Conservation (phyloP, 2,113 vertebrate genomes). For the Entomyzon cyanotis region DNA sequence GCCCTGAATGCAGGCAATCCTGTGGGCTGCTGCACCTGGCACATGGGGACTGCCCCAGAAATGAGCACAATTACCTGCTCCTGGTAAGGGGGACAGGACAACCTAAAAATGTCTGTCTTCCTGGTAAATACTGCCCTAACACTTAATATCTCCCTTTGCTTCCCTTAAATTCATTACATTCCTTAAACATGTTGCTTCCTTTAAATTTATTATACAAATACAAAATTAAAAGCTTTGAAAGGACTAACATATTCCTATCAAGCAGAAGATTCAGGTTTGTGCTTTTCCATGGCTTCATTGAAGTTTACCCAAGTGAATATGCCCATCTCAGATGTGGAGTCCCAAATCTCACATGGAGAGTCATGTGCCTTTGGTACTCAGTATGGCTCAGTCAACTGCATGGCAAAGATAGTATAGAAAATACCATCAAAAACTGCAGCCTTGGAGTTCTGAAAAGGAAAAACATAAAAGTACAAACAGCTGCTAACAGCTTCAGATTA, state of each 20-base stretch:
- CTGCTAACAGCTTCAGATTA: not conserved
- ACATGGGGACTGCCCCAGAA: not conserved
- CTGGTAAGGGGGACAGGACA: not conserved
- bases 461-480: not conserved
- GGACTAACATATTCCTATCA: slow-evolving; percentile 6
- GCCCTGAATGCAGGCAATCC: not conserved
- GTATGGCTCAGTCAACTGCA: not conserved
- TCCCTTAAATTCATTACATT: not conserved
- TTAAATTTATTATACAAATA: slow-evolving; percentile 26
- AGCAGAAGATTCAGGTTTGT: slow-evolving; percentile 28
- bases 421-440: not conserved
- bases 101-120: not conserved
- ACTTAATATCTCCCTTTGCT: not conserved
- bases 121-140: not conserved
- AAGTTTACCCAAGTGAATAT: slow-evolving; percentile 23
- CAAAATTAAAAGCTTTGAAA: slow-evolving; percentile 52
- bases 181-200: not conserved
- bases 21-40: not conserved
- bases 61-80: fast-evolving
- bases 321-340: slow-evolving; percentile 18
- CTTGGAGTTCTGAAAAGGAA: not conserved
- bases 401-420: slow-evolving; percentile 37
- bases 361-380: not conserved
- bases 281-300: slow-evolving; percentile 1
- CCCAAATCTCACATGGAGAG: slow-evolving; percentile 10